Evolutionary conservation across 2,797 vertebrate genomes (phyloP), one percentile per base, ranked within the genome.

Genomic region (Scolopax rusticola): DNA sequence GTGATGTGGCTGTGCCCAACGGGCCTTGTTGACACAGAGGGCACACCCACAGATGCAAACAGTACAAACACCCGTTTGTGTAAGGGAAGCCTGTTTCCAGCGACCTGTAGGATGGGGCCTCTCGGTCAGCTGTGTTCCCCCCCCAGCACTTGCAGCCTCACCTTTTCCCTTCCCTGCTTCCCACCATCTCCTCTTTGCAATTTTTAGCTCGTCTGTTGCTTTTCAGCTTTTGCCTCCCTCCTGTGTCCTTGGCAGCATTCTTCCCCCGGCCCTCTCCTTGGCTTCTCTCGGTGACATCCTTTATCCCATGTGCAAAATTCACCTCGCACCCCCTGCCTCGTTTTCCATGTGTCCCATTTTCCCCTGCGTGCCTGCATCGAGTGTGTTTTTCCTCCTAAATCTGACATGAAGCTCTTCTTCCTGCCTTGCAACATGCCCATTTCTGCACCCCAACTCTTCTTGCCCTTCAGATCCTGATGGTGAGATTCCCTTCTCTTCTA

Each of bases 351-450:
- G 2, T 51, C 40, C 30, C 16, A 1, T 67, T 89, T 87, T 56
- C 40, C 51, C 56, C 24, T 43, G 41, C 6, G 0, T 48, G 23
- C 21, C 19, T 50, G 9, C 40, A 23, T 87, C 51, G 28, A 2
- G 16, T 12, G 9, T 21, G 6, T 4, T 87, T 94, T 73, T 3
- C 15, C 25, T 23, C 15, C 64, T 51, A 57, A 38, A 71, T 56
- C 21, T 14, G 2, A 12, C 0, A 1, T 48, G 43, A 74, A 88
- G 27, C 32, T 82, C 63, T 47, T 64, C n/a, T 47, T 53, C 0
- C 0, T 74, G 28, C 60, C 20, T 28, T 59, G 12, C 41, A 43
- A 51, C 23, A 2, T 78, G 32, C 36, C 45, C 0, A 0, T 53
- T 74, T 89, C 80, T 64, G n/a, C 36, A 51, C 61, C 51, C 59